phyloP scores from a whole-genome alignment of 2,888 invertebrate genomes.

The Aphidoletes aphidimyza region DNA sequence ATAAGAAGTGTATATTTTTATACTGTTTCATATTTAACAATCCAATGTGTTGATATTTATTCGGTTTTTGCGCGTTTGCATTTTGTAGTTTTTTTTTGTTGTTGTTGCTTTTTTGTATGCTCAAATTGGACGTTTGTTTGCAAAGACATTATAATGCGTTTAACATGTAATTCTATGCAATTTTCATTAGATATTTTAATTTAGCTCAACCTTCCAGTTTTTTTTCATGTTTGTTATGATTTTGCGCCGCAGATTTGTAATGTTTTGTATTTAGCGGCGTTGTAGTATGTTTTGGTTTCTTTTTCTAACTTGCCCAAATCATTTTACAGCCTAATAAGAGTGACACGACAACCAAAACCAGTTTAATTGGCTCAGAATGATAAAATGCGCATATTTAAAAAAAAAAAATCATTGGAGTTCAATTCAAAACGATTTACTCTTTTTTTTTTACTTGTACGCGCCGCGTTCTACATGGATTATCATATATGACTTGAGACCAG shows the following conservation, averaged over 20 bases:
- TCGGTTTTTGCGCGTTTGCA: neutral
- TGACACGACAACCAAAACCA: neutral
- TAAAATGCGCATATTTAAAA: conserved; percentile 12
- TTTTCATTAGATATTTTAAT: conserved; percentile 51
- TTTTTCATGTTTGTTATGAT: neutral
- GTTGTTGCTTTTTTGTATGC: neutral
- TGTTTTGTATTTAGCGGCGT: too few species aligned
- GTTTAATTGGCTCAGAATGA: conserved; percentile 36
- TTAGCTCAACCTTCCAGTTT: conserved; percentile 39
- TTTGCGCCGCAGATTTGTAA: too few species aligned
- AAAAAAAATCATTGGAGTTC: neutral
- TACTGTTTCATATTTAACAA: conserved; percentile 13
- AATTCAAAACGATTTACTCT: neutral
- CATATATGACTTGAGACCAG: too few species aligned
- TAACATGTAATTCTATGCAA: conserved; percentile 49
- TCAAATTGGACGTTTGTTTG: neutral
- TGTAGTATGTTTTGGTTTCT: neutral
- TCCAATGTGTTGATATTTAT: conserved; percentile 8
- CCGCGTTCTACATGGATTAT: too few species aligned
- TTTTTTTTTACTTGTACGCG: neutral
- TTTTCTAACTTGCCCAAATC: neutral
- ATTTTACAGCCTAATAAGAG: neutral
- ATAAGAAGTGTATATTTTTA: conserved; percentile 1
- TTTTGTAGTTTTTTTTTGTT: neutral
- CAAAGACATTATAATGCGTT: conserved; percentile 37